Base-by-base conservation (phyloP, 2,888 invertebrate species). In the Lamproptera curius region DNA sequence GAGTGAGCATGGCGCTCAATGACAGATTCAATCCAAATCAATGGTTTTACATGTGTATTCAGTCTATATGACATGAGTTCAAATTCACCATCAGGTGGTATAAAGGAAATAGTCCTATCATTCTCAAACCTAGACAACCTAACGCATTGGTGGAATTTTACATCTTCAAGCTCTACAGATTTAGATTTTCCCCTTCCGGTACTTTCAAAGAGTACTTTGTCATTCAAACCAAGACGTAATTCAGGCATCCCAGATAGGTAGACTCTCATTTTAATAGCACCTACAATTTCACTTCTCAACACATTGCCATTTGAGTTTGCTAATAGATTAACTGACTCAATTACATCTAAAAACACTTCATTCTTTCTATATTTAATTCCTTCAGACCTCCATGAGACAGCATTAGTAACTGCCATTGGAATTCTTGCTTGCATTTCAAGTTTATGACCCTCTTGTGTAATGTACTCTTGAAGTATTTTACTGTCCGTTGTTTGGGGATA, bases 241-340 rank as follows among this genome's bases (percentile, higher is more conserved):
- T 99, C 99, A 0, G 99, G 99, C 99, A 99, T 99, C 8, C 99
- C 99, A 5, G 97, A 97, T 26, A 99, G 81, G 75, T 98, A 99
- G 0, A 99, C 99, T 57, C 99, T 90, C 99, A 99, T 99, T 89
- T 98, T 98, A 49, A 99, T 97, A 46, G 97, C 96, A 43, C 99
- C 99, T 11, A 99, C 98, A 61, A 99, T 99, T 85, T 99, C 99
- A 79, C 97, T 98, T 42, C 98, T 91, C 45, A 99, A 79, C 1
- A 99, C 98, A 82, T 97, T 98, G 0, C 98, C 98, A 80, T 97
- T 98, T 1, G 98, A 97, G 80, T 97, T 97, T 0, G 97, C 97
- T 76, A 99, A 77, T 52, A 99, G 89, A 78, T 99, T 99, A 0
- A 99, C 98, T 33, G 98, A 98, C 75, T 99, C 99, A 59, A 99